Evolutionary conservation across 2,888 invertebrate genomes (phyloP).

Genomic region (Sarcophaga subvicina): DNA sequence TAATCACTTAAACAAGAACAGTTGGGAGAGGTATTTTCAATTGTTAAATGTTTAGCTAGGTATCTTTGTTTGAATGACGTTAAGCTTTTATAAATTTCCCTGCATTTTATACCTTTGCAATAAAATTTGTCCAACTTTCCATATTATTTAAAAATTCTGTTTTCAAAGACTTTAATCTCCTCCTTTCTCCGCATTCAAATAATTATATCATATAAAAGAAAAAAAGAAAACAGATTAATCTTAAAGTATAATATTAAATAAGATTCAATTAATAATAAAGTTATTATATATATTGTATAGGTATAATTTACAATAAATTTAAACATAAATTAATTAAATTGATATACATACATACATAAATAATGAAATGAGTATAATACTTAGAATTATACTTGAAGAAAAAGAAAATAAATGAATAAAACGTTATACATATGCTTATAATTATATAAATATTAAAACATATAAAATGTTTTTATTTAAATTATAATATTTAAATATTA

Average conservation of each 20-base stretch:
- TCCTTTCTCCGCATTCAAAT: background rate
- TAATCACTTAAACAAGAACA: too few relatives aligned
- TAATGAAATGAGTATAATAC: conserved; percentile 57
- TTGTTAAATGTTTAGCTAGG: background rate
- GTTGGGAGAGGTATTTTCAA: background rate
- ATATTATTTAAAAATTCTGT: background rate
- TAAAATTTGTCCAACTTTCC: conserved; percentile 20
- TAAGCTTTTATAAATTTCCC: conserved; percentile 26
- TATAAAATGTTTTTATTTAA: conserved; percentile 49
- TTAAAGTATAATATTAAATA: conserved; percentile 48
- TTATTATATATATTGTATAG: conserved; percentile 45
- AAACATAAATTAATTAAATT: conserved; percentile 10
- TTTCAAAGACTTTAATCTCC: background rate
- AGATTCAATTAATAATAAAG: conserved; percentile 34
- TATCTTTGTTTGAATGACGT: conserved; percentile 26
- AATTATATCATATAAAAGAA: conserved; percentile 13
- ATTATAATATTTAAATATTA: conserved; percentile 23
- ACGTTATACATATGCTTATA: conserved; percentile 41
- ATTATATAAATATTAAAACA: conserved; percentile 29
- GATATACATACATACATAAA: background rate
- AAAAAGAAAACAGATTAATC: conserved; percentile 47
- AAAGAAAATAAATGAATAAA: conserved; percentile 11
- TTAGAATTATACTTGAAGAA: conserved; percentile 31
- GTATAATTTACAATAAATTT: conserved; percentile 60
- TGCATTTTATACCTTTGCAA: conserved; percentile 27